Base-by-base conservation (phyloP, 2,113 vertebrate genomes). In the Aptenodytes patagonicus region DNA sequence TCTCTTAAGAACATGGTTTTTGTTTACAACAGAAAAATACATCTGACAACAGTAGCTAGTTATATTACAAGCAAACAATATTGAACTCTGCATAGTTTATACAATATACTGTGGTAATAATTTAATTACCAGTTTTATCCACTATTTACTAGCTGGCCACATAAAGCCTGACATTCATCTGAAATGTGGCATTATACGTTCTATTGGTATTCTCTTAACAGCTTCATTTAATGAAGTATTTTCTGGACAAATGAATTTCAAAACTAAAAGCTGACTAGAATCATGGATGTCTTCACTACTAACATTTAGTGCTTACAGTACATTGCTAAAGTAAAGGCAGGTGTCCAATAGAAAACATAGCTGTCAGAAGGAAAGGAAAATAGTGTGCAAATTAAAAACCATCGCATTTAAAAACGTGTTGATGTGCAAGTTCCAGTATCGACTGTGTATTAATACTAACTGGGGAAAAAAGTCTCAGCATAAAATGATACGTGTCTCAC, bases 11-110 rank as follows among this genome's bases (percentile, higher is more conserved):
- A 99, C 98, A 97, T 98, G 97, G 3, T 98, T 98, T 98, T 98
- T 98, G 98, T 98, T 99, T 97, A 99, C 98, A 99, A 99, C 97
- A 96, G 99, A 98, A 98, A 98, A 98, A 98, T 98, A 99, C 99
- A 99, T 98, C 98, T 99, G 98, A 99, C 98, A 98, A 99, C 98
- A 98, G 95, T 98, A 98, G 98, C 99, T 98, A 98, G 95, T 99
- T 99, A 99, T 99, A 98, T 99, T 99, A 99, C 98, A 99, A 99
- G 99, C 98, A 99, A 99, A 99, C 98, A 98, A 99, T 98, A 99
- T 98, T 99, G 97, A 99, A 98, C 98, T 98, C 98, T 98, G 99
- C 98, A 98, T 99, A 99, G 98, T 99, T 99, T 99, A 98, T 99
- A 99, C 99, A 99, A 98, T 98, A 99, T 98, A 98, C 98, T 97